Evolutionary conservation across 1,140 invertebrate species (phyloP), one percentile per base, ranked within the genome.

Genomic region (Nautilus pompilius): DNA sequence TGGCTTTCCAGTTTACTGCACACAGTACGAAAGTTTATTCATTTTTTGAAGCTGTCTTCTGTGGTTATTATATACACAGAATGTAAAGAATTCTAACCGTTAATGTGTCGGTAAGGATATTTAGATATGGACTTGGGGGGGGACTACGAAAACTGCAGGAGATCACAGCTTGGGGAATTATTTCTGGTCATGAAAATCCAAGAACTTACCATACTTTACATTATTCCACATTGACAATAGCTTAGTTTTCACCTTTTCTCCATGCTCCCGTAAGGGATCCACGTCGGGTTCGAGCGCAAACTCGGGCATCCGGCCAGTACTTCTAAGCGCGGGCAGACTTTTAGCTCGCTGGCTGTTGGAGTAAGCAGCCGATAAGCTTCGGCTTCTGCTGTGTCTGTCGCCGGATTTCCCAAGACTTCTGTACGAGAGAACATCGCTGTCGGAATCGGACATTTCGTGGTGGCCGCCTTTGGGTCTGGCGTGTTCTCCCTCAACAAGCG

Each of bases 141-240:
- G 4, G 61, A 17, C 22, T 17, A 51, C 28, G 54, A n/a, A 17
- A 22, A 24, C 15, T 13, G 41, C n/a, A 41, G 6, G 26, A 46
- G 6, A 65, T 22, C 36, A 10, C n/a, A n/a, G n/a, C n/a, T n/a
- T n/a, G n/a, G n/a, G n/a, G n/a, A n/a, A n/a, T 29, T 48, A 56
- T n/a, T 17, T 58, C 17, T n/a, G n/a, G 17, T 15, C 29, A 33
- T 28, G 53, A 29, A 41, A 33, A 24, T 45, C 30, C 17, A 45
- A 51, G 56, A 5, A 45, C 66, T 65, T 67, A 87, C 91, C 91
- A 83, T 93, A 93, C 86, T 92, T 93, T 54, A 94, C 87, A 82
- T 93, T 93, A 80, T 93, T 93, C 92, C 92, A 93, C 87, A 92
- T 89, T 48, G 91, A 91, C 70, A 91, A 80, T 46, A 93, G 78